Conservation (phyloP, 2,888 invertebrate species). For the Rhagonycha lutea region DNA sequence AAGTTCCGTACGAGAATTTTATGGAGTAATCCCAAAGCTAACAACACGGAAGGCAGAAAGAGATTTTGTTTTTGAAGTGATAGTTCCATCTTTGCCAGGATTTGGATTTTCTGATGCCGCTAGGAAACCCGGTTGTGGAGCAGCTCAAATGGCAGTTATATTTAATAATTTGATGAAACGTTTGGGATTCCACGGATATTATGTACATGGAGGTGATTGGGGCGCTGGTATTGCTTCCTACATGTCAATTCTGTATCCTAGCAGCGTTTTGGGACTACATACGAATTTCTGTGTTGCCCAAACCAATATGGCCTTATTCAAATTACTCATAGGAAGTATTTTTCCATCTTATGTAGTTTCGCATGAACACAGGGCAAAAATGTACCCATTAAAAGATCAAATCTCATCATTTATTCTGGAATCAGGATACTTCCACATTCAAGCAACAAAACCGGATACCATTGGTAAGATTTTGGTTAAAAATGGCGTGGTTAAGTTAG, state of each 20-base stretch:
- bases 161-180: slow-evolving; percentile 71
- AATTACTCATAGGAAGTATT: slow-evolving; percentile 25
- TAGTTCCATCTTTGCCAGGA: slow-evolving; percentile 61
- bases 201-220: slow-evolving; percentile 82
- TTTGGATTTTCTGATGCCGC: slow-evolving; percentile 61
- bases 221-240: slow-evolving; percentile 66
- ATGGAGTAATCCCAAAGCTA: slow-evolving; percentile 71
- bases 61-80: slow-evolving; percentile 69
- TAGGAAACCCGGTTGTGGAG: slow-evolving; percentile 60
- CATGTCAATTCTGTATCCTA: slow-evolving; percentile 67
- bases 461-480: slow-evolving; percentile 60
- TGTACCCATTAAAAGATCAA: slow-evolving; percentile 58
- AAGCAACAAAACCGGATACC: slow-evolving; percentile 89
- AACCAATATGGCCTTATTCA: slow-evolving; percentile 19
- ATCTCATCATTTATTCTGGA: slow-evolving; percentile 57
- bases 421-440: slow-evolving; percentile 73
- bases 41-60: slow-evolving; percentile 56
- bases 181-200: slow-evolving; percentile 67
- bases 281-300: slow-evolving; percentile 37
- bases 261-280: slow-evolving; percentile 61
- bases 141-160: slow-evolving; percentile 54
- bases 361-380: slow-evolving; percentile 45
- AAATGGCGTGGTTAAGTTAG: not conserved
- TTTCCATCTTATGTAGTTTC: slow-evolving; percentile 33
- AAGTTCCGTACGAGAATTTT: slow-evolving; percentile 83